A percentile compares a stretch with the other conserved stretches of the same genome.
Evolutionary conservation across 2,797 vertebrate species (phyloP).

Genomic region (Naso thynnoides): DNA sequence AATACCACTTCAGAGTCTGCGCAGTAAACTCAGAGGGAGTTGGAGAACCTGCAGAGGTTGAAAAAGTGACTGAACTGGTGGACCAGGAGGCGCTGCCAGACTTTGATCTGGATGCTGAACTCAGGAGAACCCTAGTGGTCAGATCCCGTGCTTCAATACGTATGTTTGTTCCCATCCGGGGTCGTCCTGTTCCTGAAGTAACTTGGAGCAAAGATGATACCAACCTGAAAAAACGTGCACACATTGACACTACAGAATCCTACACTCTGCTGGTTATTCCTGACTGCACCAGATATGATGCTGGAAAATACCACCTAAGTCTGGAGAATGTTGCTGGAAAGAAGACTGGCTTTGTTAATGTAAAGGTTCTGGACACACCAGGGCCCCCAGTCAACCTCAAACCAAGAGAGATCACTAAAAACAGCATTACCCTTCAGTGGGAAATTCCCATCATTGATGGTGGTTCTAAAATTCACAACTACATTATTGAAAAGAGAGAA

Average conservation of each 20-base stretch:
- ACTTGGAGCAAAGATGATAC: constrained; percentile 95
- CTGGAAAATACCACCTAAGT: constrained; percentile 95
- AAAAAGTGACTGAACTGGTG: constrained; percentile 90
- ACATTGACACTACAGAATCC: constrained; percentile 97
- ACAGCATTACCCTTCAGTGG: constrained; percentile 96
- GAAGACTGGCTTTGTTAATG: constrained; percentile 97
- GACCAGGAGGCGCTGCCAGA: constrained; percentile 93
- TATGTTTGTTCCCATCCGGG: constrained; percentile 96
- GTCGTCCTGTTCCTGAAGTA: constrained; percentile 94
- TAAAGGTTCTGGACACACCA: constrained; percentile 96
- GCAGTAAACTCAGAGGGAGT: constrained; percentile 94
- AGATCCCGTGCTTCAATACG: constrained; percentile 94
- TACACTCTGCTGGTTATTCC: constrained; percentile 95
- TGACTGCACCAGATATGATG: constrained; percentile 96
- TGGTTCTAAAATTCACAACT: constrained; percentile 96
- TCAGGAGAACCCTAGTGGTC: constrained; percentile 96
- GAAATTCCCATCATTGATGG: constrained; percentile 98
- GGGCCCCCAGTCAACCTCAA: constrained; percentile 95
- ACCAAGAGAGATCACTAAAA: constrained; percentile 95
- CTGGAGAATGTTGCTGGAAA: constrained; percentile 98
- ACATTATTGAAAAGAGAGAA: constrained; percentile 96
- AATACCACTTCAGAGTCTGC: constrained; percentile 95
- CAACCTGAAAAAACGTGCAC: constrained; percentile 92
- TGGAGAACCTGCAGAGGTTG: constrained; percentile 93
- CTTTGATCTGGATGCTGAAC: constrained; percentile 97